Conservation (phyloP, 2,888 invertebrate genomes). For the Escarpia spicata region DNA sequence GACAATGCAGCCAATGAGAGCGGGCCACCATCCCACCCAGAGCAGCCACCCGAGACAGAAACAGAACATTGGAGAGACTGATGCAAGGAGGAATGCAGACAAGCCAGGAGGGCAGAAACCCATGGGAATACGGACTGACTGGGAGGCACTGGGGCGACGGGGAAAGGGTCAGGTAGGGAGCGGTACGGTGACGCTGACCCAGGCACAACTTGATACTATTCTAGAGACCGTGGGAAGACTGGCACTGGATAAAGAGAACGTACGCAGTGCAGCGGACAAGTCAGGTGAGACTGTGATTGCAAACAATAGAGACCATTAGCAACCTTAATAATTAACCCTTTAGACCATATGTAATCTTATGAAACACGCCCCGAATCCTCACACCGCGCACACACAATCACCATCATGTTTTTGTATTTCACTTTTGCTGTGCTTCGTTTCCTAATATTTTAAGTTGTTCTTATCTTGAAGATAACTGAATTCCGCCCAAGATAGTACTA, state of each 20-base stretch:
- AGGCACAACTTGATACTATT: constrained; percentile 28
- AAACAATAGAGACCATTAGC: neutral
- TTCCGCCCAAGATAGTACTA: too few relatives aligned
- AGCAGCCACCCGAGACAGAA: neutral
- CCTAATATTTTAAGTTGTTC: too few relatives aligned
- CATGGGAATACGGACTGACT: neutral
- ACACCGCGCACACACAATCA: too few relatives aligned
- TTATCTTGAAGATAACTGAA: too few relatives aligned
- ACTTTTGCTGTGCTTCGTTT: too few relatives aligned
- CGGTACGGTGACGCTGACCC: constrained; percentile 28
- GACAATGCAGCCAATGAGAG: neutral
- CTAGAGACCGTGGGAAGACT: constrained; percentile 30
- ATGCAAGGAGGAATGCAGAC: neutral
- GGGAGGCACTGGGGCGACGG: neutral
- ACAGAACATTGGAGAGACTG: neutral
- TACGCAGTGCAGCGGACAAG: neutral
- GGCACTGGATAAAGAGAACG: constrained; percentile 26
- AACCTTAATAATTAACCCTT: too few relatives aligned
- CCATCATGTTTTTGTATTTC: too few relatives aligned
- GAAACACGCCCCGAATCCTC: too few relatives aligned
- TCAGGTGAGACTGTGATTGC: neutral
- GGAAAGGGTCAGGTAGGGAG: neutral
- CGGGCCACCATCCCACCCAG: neutral
- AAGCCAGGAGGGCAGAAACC: neutral
- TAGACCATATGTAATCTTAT: too few relatives aligned